A percentile compares a stretch with the other conserved stretches of the same genome.
Evolutionary conservation across 2,888 invertebrate species (phyloP).

Genomic region (Agriotes lineatus): DNA sequence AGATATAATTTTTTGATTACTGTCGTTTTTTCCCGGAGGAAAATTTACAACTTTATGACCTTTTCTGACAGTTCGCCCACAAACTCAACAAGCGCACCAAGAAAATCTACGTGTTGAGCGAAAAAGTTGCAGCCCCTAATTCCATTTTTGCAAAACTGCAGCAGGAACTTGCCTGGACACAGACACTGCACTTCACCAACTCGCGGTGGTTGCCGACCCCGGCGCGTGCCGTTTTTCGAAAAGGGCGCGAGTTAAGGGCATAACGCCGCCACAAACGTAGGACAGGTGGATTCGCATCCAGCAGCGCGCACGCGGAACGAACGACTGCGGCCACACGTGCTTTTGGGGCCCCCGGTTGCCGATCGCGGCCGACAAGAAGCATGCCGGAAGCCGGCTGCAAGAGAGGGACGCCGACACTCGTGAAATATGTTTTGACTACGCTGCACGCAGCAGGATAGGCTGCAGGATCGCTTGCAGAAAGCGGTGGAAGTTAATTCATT

Average conservation of each 20-base stretch:
- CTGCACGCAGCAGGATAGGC: slow-evolving; percentile 13
- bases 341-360: slow-evolving; percentile 49
- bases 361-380: slow-evolving; percentile 21
- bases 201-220: not conserved
- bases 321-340: slow-evolving; percentile 61
- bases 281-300: slow-evolving; percentile 48
- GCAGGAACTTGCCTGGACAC: not conserved
- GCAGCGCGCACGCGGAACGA: slow-evolving; percentile 58
- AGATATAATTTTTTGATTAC: too few species aligned
- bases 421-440: slow-evolving; percentile 38
- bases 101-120: not conserved
- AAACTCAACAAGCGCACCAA: too few species aligned
- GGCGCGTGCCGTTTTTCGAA: not conserved
- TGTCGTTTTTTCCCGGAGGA: too few species aligned
- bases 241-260: not conserved
- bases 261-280: slow-evolving; percentile 17
- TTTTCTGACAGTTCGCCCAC: too few species aligned
- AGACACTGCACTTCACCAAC: not conserved
- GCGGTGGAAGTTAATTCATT: slow-evolving; percentile 15
- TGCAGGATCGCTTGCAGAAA: slow-evolving; percentile 8
- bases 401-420: slow-evolving; percentile 21
- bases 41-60: too few species aligned
- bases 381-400: slow-evolving; percentile 23
- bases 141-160: not conserved
- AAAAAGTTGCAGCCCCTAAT: slow-evolving; percentile 4